Percentiles rank a stretch among this genome's conserved stretches.
Evolutionary conservation across 2,113 vertebrate genomes (phyloP).

Genomic region (Catagonus wagneri): DNA sequence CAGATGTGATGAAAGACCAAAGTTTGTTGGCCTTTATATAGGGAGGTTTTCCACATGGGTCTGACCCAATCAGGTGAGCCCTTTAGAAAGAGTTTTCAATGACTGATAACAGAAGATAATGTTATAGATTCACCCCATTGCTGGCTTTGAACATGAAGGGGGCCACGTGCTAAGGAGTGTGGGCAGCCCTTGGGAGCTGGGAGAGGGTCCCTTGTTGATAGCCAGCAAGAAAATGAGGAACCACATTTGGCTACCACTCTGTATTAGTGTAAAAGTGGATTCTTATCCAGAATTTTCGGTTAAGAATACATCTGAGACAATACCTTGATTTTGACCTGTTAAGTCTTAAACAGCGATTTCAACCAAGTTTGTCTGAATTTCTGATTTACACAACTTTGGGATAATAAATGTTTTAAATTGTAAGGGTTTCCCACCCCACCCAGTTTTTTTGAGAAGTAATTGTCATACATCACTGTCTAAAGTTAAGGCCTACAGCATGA

Average conservation of each 20-base stretch:
- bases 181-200: neutral
- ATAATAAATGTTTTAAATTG: neutral
- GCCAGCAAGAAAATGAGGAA: neutral
- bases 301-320: neutral
- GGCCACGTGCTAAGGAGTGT: neutral
- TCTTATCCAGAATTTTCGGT: neutral
- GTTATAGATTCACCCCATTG: neutral
- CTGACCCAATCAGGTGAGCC: neutral
- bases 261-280: neutral
- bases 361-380: neutral
- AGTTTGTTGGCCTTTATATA: neutral
- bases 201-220: neutral
- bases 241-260: neutral
- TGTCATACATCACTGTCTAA: neutral
- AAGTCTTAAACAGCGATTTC: neutral
- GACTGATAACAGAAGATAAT: neutral
- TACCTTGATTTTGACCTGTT: neutral
- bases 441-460: neutral
- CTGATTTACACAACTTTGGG: neutral
- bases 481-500: neutral
- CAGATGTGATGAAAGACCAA: neutral
- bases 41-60: neutral
- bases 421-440: accelerated
- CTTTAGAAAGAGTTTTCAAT: neutral
- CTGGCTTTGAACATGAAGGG: neutral